Percentiles rank a stretch among this genome's conserved stretches.
Conservation (phyloP, 2,113 vertebrate species). For the Marmota monax region DNA sequence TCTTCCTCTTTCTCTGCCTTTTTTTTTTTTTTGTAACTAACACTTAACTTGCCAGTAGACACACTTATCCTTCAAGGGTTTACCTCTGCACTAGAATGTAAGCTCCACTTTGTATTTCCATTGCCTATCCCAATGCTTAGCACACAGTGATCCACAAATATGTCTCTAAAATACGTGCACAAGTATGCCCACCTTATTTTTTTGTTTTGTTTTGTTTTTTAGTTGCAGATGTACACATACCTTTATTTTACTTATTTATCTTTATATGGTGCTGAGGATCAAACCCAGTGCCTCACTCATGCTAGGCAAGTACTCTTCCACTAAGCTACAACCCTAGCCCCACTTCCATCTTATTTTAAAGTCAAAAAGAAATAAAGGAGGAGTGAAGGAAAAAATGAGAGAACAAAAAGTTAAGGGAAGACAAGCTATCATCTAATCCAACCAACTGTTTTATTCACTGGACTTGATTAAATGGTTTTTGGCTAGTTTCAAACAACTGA, state of each 20-base stretch:
- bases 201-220: too few relatives aligned
- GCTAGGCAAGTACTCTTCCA: too few relatives aligned
- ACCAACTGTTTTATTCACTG: not conserved
- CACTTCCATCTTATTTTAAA: slow-evolving; percentile 43
- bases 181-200: not conserved
- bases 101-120: not conserved
- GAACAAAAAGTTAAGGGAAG: not conserved
- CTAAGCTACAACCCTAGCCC: too few relatives aligned
- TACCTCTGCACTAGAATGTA: not conserved
- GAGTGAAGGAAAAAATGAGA: not conserved
- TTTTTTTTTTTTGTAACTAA: not conserved
- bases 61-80: not conserved
- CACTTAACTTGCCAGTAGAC: not conserved
- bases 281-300: too few relatives aligned
- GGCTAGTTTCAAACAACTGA: slow-evolving; percentile 24
- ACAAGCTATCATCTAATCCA: not conserved
- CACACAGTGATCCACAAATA: not conserved
- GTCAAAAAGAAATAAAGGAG: not conserved
- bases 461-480: not conserved
- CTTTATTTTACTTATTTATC: too few relatives aligned
- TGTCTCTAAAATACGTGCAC: not conserved
- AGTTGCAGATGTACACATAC: too few relatives aligned
- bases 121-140: not conserved
- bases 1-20: not conserved
- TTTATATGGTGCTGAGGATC: too few relatives aligned